Percentiles rank a stretch among this genome's conserved stretches.
phyloP scores from a whole-genome alignment of 2,888 invertebrate species.

The Cremastinae sp. region DNA sequence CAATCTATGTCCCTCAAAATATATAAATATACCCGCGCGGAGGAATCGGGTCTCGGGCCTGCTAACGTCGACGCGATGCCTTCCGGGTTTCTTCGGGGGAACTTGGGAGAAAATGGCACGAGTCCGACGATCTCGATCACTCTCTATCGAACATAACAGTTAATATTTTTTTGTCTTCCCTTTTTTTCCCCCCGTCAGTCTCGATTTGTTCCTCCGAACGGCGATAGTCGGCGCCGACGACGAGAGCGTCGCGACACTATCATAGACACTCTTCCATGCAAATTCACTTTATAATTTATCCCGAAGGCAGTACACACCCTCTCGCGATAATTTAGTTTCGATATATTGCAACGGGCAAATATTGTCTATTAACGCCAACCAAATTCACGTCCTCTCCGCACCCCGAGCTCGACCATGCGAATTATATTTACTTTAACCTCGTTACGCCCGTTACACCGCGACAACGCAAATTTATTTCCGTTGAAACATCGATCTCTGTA shows the following conservation, averaged over 20 bases:
- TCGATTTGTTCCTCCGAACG: constrained; percentile 63
- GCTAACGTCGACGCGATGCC: constrained; percentile 38
- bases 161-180: constrained; percentile 1
- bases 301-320: constrained; percentile 52
- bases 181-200: constrained; percentile 56
- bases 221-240: constrained; percentile 65
- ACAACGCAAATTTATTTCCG: constrained; percentile 22
- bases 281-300: constrained; percentile 44
- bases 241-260: too few species aligned
- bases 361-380: constrained; percentile 50
- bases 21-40: constrained; percentile 18
- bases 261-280: too few species aligned
- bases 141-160: constrained; percentile 25
- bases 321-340: constrained; percentile 68
- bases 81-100: constrained; percentile 52
- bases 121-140: constrained; percentile 36
- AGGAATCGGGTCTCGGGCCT: constrained; percentile 29
- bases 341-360: constrained; percentile 62
- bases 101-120: constrained; percentile 17
- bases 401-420: constrained; percentile 36
- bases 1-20: constrained; percentile 8
- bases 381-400: constrained; percentile 28
- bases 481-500: constrained; percentile 19
- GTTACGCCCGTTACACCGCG: constrained; percentile 9
- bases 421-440: constrained; percentile 38